These are phyloP conservation scores for Trachemys scripta DNA, from an alignment of 2,113 vertebrate species.

Conservation along the genomic window DNA sequence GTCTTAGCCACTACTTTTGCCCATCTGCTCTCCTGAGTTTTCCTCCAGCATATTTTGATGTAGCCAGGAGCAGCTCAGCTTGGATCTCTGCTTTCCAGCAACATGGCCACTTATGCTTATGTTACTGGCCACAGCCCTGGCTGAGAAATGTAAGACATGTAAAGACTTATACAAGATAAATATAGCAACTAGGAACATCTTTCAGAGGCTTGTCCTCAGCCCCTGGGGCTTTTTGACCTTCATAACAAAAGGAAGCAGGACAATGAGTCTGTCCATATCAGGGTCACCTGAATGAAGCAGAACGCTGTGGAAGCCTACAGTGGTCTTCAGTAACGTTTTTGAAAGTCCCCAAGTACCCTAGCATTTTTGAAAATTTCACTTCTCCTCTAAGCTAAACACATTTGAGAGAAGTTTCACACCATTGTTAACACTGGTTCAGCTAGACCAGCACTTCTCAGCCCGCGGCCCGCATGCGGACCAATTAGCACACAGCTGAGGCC, in stretches of 20 bases:
- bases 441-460: no score
- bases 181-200: background rate
- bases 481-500: no score
- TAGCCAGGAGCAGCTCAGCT: background rate
- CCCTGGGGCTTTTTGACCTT: background rate
- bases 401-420: background rate
- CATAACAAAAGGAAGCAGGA: no score
- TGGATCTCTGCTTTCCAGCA: background rate
- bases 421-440: background rate
- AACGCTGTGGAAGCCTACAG: background rate
- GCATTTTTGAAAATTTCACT: background rate
- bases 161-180: constrained; percentile 1
- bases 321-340: background rate
- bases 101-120: background rate
- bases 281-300: background rate
- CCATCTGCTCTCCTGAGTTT: background rate
- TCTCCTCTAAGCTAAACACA: background rate
- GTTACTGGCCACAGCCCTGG: background rate
- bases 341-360: background rate
- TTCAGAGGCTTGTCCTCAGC: background rate
- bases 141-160: background rate
- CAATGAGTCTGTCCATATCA: fast-evolving
- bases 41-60: background rate
- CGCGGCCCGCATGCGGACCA: no score
- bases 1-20: background rate